phyloP scores from a whole-genome alignment of 2,113 vertebrate genomes.

The Oryzias woworae region DNA sequence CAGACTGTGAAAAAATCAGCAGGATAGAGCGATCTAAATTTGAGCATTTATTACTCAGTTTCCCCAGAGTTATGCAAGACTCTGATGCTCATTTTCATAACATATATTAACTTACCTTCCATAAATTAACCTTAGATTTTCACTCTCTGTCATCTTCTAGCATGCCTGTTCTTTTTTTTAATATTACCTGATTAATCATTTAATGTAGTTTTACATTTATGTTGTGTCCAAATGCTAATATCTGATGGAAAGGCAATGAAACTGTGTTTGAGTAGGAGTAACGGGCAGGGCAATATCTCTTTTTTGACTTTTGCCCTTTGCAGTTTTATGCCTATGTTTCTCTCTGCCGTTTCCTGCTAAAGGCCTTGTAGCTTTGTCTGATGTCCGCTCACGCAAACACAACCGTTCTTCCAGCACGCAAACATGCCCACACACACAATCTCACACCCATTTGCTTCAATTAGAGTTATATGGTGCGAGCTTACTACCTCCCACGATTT shows the following conservation, averaged over 20 bases:
- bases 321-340: slow-evolving; percentile 58
- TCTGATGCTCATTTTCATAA: slow-evolving; percentile 24
- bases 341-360: slow-evolving; percentile 37
- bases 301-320: slow-evolving; percentile 65
- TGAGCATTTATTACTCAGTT: slow-evolving; percentile 47
- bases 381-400: slow-evolving; percentile 65
- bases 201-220: slow-evolving; percentile 30
- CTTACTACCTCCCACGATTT: slow-evolving; percentile 64
- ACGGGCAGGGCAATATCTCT: slow-evolving; percentile 61
- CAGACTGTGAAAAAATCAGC: slow-evolving; percentile 45
- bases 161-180: slow-evolving; percentile 19
- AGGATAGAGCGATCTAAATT: slow-evolving; percentile 58
- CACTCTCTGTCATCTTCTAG: slow-evolving; percentile 5
- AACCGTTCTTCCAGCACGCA: slow-evolving; percentile 1
- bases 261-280: slow-evolving; percentile 54
- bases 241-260: slow-evolving; percentile 24
- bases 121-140: neutral
- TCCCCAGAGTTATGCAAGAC: slow-evolving; percentile 48
- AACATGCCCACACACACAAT: slow-evolving; percentile 10
- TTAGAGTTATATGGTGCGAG: slow-evolving; percentile 58
- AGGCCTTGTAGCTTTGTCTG: slow-evolving; percentile 59
- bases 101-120: slow-evolving; percentile 7
- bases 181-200: slow-evolving; percentile 13
- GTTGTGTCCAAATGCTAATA: slow-evolving; percentile 46
- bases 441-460: slow-evolving; percentile 42